Conservation (phyloP, 2,113 vertebrate genomes). For the Nothocercus julius region DNA sequence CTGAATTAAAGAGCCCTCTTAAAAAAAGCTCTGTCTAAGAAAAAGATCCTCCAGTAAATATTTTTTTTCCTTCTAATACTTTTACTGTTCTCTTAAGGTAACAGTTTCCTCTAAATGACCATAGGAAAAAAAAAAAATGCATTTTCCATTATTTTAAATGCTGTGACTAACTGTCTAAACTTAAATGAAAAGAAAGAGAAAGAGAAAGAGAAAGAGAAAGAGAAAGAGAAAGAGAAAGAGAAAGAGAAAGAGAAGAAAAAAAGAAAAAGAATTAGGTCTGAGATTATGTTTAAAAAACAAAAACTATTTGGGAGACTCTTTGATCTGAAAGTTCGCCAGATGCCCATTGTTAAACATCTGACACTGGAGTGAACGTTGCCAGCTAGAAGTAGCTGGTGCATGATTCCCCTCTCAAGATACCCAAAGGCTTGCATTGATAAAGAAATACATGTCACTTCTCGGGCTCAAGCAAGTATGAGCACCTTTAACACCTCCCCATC, state of each 20-base stretch:
- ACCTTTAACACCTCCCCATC: no score
- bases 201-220: no score
- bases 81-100: background rate
- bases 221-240: no score
- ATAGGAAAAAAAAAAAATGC: background rate
- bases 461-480: no score
- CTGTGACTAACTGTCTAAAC: background rate
- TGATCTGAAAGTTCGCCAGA: background rate
- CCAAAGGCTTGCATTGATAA: no score
- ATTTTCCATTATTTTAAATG: background rate
- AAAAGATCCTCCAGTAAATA: background rate
- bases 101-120: background rate
- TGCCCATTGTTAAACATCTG: no score
- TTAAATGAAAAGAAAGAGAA: background rate
- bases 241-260: no score
- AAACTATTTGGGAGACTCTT: background rate
- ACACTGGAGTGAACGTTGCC: no score
- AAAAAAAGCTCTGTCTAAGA: background rate
- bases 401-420: no score
- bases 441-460: no score
- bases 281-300: background rate
- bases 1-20: background rate
- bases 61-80: background rate
- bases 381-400: no score
- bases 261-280: no score